Evolutionary conservation across 2,888 invertebrate species (phyloP).

Genomic region (Athripsodes cinereus): DNA sequence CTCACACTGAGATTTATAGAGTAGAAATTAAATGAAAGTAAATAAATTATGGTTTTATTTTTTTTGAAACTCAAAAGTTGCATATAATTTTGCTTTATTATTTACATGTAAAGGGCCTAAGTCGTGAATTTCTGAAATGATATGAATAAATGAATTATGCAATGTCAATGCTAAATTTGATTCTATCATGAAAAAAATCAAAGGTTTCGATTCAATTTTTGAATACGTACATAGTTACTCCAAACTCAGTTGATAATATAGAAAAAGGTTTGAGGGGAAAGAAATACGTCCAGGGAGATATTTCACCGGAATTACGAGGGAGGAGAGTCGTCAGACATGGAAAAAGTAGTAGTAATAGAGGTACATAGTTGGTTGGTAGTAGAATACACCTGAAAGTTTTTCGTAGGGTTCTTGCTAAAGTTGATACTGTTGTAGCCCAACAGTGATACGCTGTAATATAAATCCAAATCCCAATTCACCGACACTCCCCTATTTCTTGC

Average conservation of each 20-base stretch:
- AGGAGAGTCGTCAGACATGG: background rate
- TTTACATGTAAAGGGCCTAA: no score
- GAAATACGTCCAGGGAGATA: slow-evolving; percentile 12
- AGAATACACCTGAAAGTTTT: background rate
- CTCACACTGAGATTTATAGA: no score
- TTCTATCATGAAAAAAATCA: background rate
- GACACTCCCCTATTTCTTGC: background rate
- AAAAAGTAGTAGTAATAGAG: background rate
- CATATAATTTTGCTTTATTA: no score
- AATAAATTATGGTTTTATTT: no score
- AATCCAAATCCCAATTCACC: background rate
- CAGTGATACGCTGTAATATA: background rate
- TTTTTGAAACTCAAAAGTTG: no score
- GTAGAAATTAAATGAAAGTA: no score
- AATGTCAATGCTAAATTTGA: no score
- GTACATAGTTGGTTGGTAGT: background rate
- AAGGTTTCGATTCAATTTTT: background rate
- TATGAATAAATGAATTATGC: no score
- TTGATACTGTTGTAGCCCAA: background rate
- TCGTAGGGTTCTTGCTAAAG: background rate
- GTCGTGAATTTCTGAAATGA: no score
- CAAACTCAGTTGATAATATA: background rate
- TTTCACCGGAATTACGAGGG: slow-evolving; percentile 8
- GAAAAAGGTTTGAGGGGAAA: slow-evolving; percentile 4
- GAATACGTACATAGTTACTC: background rate